phyloP scores from a whole-genome alignment of 1,140 invertebrate species.

The Thaumetopoea pityocampa region DNA sequence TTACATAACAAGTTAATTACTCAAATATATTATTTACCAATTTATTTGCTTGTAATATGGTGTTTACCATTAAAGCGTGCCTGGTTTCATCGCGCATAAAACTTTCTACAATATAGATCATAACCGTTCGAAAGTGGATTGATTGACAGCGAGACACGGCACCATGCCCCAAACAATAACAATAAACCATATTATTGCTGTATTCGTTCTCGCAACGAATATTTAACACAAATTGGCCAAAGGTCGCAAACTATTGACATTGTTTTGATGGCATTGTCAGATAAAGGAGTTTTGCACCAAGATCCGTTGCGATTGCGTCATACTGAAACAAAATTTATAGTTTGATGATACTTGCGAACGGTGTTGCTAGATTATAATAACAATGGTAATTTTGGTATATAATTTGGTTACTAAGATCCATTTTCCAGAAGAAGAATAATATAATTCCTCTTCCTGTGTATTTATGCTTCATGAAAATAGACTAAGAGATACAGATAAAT shows the following conservation, averaged over 20 bases:
- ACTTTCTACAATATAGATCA: conserved; percentile 45
- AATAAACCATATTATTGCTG: conserved; percentile 55
- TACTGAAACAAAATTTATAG: conserved; percentile 2
- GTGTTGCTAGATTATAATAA: not conserved
- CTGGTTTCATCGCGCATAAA: conserved; percentile 15
- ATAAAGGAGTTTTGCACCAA: conserved; percentile 39
- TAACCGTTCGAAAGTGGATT: conserved; percentile 55
- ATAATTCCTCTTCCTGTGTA: too few species aligned
- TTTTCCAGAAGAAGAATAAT: too few species aligned
- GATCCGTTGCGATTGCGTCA: conserved; percentile 38
- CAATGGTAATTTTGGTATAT: too few species aligned
- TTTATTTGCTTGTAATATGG: too few species aligned
- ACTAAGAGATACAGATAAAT: too few species aligned
- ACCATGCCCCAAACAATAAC: conserved; percentile 63
- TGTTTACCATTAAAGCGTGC: not conserved
- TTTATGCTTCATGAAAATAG: too few species aligned
- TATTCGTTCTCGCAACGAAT: conserved; percentile 59
- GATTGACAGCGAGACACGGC: conserved; percentile 62
- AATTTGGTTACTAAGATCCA: too few species aligned
- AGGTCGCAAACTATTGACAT: conserved; percentile 65
- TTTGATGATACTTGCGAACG: not conserved
- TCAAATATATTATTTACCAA: too few species aligned
- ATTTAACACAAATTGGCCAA: conserved; percentile 52
- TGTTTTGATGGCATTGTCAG: conserved; percentile 62
- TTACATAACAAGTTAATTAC: too few species aligned